Evolutionary conservation across 2,888 invertebrate genomes (phyloP).

Genomic region (Eubasilissa splendida): DNA sequence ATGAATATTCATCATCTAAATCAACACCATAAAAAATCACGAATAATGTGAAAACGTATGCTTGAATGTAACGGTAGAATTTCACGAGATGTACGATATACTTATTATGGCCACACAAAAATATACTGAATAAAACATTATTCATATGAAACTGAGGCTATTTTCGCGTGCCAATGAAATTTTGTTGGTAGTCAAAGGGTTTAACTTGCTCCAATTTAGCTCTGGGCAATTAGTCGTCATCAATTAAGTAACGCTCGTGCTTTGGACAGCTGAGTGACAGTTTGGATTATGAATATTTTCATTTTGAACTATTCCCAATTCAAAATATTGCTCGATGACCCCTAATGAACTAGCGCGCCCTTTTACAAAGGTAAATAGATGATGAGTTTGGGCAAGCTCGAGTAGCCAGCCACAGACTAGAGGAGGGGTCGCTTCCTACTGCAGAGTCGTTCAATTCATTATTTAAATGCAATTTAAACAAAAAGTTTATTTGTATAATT

Average conservation of each 20-base stretch:
- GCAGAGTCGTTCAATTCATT: constrained; percentile 50
- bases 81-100: neutral
- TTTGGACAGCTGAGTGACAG: constrained; percentile 45
- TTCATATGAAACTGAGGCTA: neutral
- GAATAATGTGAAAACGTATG: neutral
- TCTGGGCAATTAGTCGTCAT: constrained; percentile 43
- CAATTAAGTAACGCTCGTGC: constrained; percentile 36
- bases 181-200: constrained; percentile 21
- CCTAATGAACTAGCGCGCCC: neutral
- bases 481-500: constrained; percentile 17
- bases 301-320: constrained; percentile 22
- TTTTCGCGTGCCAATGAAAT: neutral
- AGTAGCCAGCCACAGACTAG: neutral
- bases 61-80: neutral
- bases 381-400: neutral
- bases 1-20: too few relatives aligned
- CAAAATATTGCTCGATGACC: constrained; percentile 7
- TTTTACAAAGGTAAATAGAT: neutral
- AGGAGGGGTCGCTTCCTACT: constrained; percentile 49
- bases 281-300: constrained; percentile 6
- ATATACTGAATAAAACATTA: neutral
- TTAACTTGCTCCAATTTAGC: constrained; percentile 11
- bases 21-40: too few relatives aligned
- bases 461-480: constrained; percentile 17
- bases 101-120: neutral